Evolutionary conservation across 2,797 vertebrate genomes (phyloP), one percentile per base, ranked within the genome.

Genomic region (Hoplostethus mediterraneus): DNA sequence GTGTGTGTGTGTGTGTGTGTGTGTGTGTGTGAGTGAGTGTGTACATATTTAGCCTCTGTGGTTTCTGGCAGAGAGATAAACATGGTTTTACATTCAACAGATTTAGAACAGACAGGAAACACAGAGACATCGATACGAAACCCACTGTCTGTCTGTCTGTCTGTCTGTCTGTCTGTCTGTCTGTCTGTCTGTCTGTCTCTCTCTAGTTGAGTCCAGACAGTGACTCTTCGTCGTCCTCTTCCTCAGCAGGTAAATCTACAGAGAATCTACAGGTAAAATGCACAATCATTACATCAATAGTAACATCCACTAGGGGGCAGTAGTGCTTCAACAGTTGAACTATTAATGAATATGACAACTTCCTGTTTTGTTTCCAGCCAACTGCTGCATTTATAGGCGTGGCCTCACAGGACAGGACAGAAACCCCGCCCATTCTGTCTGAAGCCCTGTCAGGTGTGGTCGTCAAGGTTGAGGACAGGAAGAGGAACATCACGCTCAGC

Each of bases 41-140:
- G 4, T 6, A 33, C 6, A 33, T 33, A 5, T 33, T 33, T 33
- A 33, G 33, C 33, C 33, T 33, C 3, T 14, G 51, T 17, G 51
- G 25, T 60, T 65, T 54, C 38, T 54, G 51, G 63, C 13, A 33
- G 33, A 4, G 33, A 33, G 33, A 33, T 44, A 65, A 42, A 54
- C 21, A 28, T 9, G 49, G 55, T 25, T 49, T 68, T 42, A 53
- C 28, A 45, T 45, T 44, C 14, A 55, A 31, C 21, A 44, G 40
- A 31, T 66, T 54, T 49, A 63, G 45, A 63, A 49, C 45, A 21
- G 45, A 36, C 66, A 4, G 25, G 52, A 66, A 66, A 21, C 21
- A 21, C 21, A 21, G 21, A 21, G 21, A 21, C 21, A 21, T 21
- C 21, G 21, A 21, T 21, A 21, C 21, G 21, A 21, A 21, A 21